Evolutionary conservation across 2,888 invertebrate genomes (phyloP).

Genomic region (Rotaria sp.): DNA sequence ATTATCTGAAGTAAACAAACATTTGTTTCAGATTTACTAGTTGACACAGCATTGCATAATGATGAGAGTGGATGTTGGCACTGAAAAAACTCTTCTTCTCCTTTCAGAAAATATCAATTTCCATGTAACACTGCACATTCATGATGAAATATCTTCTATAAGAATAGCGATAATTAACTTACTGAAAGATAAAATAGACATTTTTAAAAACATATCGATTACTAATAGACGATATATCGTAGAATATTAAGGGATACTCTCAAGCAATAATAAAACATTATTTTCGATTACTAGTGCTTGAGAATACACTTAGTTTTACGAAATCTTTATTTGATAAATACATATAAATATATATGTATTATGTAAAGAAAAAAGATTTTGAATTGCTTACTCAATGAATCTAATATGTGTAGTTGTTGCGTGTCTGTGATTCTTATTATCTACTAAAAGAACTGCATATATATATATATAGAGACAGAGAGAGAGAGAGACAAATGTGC

Average conservation of each 20-base stretch:
- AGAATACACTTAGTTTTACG: constrained; percentile 24
- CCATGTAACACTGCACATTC: too few relatives aligned
- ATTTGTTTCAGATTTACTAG: too few relatives aligned
- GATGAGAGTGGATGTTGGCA: too few relatives aligned
- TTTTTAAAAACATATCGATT: too few relatives aligned
- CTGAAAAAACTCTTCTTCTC: too few relatives aligned
- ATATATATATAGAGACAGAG: neutral
- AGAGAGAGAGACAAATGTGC: neutral
- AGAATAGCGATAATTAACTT: too few relatives aligned
- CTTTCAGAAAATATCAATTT: too few relatives aligned
- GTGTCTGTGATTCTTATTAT: neutral
- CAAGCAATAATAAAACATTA: constrained; percentile 19
- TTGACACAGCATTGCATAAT: too few relatives aligned
- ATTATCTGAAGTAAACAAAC: too few relatives aligned
- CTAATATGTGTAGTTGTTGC: neutral
- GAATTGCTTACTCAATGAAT: neutral
- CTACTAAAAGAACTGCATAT: neutral
- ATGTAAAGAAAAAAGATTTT: neutral
- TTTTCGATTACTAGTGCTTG: constrained; percentile 9
- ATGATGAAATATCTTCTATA: too few relatives aligned
- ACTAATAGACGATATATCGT: neutral
- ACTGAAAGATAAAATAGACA: too few relatives aligned
- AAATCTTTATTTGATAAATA: neutral
- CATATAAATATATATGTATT: neutral
- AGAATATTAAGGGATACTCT: constrained; percentile 12